Percentiles rank a stretch among this genome's conserved stretches.
phyloP scores from a whole-genome alignment of 2,888 invertebrate genomes.

The Sylvicola cinctus region DNA sequence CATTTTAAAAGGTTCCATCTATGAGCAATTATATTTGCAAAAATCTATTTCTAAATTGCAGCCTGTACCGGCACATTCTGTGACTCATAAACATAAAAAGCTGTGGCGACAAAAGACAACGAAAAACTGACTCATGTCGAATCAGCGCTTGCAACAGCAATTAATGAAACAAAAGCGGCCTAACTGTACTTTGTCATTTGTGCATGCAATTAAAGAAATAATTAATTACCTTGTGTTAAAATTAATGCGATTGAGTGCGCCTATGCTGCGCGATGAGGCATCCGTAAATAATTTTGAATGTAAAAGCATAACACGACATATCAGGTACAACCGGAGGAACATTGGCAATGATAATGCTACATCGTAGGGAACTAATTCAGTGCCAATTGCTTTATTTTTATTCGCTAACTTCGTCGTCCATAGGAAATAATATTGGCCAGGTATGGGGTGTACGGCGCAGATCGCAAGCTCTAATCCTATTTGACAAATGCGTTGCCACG shows the following conservation, averaged over 20 bases:
- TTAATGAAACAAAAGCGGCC: too few relatives aligned
- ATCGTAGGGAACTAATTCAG: conserved; percentile 74
- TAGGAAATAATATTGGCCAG: conserved; percentile 86
- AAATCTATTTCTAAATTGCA: too few relatives aligned
- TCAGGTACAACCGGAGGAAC: conserved; percentile 98
- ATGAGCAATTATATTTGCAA: too few relatives aligned
- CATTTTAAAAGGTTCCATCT: too few relatives aligned
- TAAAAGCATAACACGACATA: conserved; percentile 97
- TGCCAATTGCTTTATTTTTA: conserved; percentile 49
- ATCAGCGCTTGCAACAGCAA: too few relatives aligned
- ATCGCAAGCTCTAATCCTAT: conserved; percentile 82
- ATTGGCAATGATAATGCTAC: conserved; percentile 95
- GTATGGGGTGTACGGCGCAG: conserved; percentile 96
- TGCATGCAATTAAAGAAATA: too few relatives aligned
- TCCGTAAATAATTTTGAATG: conserved; percentile 99
- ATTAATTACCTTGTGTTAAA: conserved; percentile 83
- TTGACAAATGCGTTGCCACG: conserved; percentile 88
- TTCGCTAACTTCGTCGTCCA: conserved; percentile 94
- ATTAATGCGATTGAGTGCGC: conserved; percentile 93
- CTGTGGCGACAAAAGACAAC: too few relatives aligned
- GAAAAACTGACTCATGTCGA: too few relatives aligned
- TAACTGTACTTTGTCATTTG: too few relatives aligned
- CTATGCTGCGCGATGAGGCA: conserved; percentile 94
- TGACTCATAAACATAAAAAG: too few relatives aligned
- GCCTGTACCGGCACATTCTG: too few relatives aligned